Conservation (phyloP, 2,888 invertebrate species). For the Spisula solida region DNA sequence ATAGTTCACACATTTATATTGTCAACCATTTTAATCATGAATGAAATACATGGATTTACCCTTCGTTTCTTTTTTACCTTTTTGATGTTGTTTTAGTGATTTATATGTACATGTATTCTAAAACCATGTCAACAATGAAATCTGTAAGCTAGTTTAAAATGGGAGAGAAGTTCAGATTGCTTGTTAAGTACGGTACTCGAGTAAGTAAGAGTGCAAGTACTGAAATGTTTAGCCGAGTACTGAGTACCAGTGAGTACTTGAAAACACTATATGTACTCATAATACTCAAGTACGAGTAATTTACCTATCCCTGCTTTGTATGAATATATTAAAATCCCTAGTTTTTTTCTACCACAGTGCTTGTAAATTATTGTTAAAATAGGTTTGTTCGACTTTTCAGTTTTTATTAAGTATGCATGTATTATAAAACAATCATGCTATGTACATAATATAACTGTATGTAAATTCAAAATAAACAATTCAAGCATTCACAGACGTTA, state of each 20-base stretch:
- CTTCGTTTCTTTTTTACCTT: neutral
- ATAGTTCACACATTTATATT: too few relatives aligned
- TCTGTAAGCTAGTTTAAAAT: neutral
- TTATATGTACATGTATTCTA: neutral
- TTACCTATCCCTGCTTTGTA: too few relatives aligned
- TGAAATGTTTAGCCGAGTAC: too few relatives aligned
- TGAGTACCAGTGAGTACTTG: too few relatives aligned
- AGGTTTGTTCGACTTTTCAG: neutral
- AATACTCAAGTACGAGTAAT: too few relatives aligned
- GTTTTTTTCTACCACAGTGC: neutral
- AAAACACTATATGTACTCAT: too few relatives aligned
- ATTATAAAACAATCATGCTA: neutral
- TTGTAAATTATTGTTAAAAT: neutral
- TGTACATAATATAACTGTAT: neutral
- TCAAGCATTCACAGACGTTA: neutral
- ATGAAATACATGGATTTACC: too few relatives aligned
- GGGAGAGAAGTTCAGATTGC: too few relatives aligned
- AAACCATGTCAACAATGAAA: neutral
- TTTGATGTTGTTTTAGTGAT: conserved; percentile 12
- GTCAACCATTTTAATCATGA: too few relatives aligned
- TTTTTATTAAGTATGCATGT: neutral
- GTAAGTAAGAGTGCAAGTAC: too few relatives aligned
- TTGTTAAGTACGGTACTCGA: too few relatives aligned
- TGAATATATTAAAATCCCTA: too few relatives aligned
- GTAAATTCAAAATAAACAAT: conserved; percentile 7